phyloP scores from a whole-genome alignment of 2,113 vertebrate species.

The Ariopsis seemanni region DNA sequence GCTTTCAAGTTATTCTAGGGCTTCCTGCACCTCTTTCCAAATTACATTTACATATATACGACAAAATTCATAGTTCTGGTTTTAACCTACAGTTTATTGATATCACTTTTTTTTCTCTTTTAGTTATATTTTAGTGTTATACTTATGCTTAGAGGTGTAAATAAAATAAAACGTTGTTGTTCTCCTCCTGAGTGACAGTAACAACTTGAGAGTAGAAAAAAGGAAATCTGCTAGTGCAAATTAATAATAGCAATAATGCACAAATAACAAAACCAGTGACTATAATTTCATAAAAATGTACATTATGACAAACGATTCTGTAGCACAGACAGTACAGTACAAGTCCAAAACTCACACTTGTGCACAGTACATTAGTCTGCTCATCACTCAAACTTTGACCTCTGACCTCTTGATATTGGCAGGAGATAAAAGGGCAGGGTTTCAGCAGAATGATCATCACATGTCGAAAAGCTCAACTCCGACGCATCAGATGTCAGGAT shows the following conservation, averaged over 20 bases:
- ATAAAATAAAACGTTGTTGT: too few species aligned
- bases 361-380: not conserved
- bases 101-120: too few species aligned
- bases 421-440: not conserved
- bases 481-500: conserved; percentile 38
- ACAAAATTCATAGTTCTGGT: too few species aligned
- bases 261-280: not conserved
- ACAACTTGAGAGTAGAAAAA: too few species aligned
- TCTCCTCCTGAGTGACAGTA: too few species aligned
- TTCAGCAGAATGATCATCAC: not conserved
- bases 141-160: too few species aligned
- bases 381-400: conserved; percentile 18
- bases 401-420: conserved; percentile 11
- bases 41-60: too few species aligned
- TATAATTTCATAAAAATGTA: not conserved
- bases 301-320: not conserved
- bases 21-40: too few species aligned
- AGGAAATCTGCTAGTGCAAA: not conserved
- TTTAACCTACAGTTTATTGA: too few species aligned
- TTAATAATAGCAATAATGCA: not conserved
- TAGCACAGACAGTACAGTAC: not conserved
- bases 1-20: too few species aligned
- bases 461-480: not conserved
- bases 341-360: not conserved
- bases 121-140: too few species aligned